Evolutionary conservation across 1,140 invertebrate species (phyloP).

Genomic region (Hestina assimilis): DNA sequence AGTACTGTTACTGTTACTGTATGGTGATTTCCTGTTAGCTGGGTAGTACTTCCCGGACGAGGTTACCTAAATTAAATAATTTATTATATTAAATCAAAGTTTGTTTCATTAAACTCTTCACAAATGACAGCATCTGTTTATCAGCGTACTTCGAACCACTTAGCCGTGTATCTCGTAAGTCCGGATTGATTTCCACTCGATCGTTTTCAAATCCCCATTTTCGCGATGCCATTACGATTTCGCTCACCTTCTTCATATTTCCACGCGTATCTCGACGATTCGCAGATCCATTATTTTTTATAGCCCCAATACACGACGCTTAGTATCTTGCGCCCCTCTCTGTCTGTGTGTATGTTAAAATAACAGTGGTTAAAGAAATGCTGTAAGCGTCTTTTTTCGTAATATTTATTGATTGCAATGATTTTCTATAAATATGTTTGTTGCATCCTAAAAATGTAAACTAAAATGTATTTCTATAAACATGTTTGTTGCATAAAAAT

Average conservation of each 20-base stretch:
- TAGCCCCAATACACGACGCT: conserved; percentile 70
- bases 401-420: too few relatives aligned
- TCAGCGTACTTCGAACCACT: conserved; percentile 21
- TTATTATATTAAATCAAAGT: too few relatives aligned
- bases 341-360: conserved; percentile 22
- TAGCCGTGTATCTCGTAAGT: conserved; percentile 44
- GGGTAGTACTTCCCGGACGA: too few relatives aligned
- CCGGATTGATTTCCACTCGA: conserved; percentile 66
- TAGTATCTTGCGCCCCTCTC: conserved; percentile 51
- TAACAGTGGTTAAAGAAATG: neutral
- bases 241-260: conserved; percentile 72
- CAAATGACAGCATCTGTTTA: conserved; percentile 20
- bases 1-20: too few relatives aligned
- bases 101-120: neutral
- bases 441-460: too few relatives aligned
- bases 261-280: conserved; percentile 75
- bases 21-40: too few relatives aligned
- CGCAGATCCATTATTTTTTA: conserved; percentile 78
- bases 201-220: conserved; percentile 77
- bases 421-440: too few relatives aligned
- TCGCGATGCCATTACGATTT: conserved; percentile 75
- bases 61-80: too few relatives aligned
- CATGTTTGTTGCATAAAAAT: too few relatives aligned
- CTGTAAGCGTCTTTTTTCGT: too few relatives aligned
- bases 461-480: too few relatives aligned